Conservation (phyloP, 2,113 vertebrate species). For the Oxygymnocypris stewartii region DNA sequence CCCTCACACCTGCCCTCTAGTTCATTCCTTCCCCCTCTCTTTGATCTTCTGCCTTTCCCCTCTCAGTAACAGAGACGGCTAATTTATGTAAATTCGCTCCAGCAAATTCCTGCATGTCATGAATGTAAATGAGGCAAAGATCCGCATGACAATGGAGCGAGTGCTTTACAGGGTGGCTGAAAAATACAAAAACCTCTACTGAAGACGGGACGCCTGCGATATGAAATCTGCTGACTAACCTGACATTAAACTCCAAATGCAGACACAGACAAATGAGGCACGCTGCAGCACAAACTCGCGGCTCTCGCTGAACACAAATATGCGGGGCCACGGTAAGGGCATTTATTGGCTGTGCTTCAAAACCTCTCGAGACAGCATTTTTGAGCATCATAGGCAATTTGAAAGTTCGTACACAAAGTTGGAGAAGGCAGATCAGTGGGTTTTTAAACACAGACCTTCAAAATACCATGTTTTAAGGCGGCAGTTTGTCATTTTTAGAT, state of each 20-base stretch:
- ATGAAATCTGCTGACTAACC: slow-evolving; percentile 71
- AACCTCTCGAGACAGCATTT: slow-evolving; percentile 26
- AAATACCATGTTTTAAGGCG: not conserved
- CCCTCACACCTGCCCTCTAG: slow-evolving; percentile 34
- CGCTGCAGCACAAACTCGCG: not conserved
- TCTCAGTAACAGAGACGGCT: slow-evolving; percentile 59
- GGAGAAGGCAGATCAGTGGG: not conserved
- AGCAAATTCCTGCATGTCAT: slow-evolving; percentile 70
- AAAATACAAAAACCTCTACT: slow-evolving; percentile 50
- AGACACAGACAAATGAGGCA: slow-evolving; percentile 43
- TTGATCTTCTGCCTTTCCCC: slow-evolving; percentile 57
- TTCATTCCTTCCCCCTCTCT: slow-evolving; percentile 25
- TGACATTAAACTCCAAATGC: slow-evolving; percentile 57
- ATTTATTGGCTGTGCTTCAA: not conserved
- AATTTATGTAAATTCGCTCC: slow-evolving; percentile 69
- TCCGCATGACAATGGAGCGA: slow-evolving; percentile 59
- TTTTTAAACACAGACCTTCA: not conserved
- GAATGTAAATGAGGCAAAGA: slow-evolving; percentile 68
- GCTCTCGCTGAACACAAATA: not conserved
- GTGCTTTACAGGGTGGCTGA: slow-evolving; percentile 25
- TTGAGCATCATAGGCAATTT: not conserved
- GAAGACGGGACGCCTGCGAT: slow-evolving; percentile 44
- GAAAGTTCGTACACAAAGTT: not conserved
- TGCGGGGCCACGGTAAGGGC: not conserved
- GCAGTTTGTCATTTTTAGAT: not conserved